A percentile compares a stretch with the other conserved stretches of the same genome.
Evolutionary conservation across 92 coral and sea anemone genomes (phyloP).

Genomic region (Phenganax stokvisi): DNA sequence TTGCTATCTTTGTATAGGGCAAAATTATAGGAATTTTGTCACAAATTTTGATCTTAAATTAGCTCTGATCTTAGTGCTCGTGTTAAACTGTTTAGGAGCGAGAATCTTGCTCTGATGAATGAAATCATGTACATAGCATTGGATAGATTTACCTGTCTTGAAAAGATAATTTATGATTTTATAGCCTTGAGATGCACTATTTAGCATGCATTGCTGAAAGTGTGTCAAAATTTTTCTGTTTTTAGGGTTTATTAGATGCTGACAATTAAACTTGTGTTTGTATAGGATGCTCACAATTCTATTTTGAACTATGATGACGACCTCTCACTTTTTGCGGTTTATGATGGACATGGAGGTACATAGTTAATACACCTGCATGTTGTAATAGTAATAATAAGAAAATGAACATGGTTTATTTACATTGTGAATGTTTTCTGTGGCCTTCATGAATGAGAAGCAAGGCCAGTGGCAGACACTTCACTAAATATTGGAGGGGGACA

Average conservation of each 20-base stretch:
- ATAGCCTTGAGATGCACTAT: too few relatives aligned
- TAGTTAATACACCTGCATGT: not conserved
- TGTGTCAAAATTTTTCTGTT: not conserved
- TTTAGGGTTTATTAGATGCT: not conserved
- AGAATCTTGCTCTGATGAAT: too few relatives aligned
- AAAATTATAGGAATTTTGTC: too few relatives aligned
- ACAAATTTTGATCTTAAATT: too few relatives aligned
- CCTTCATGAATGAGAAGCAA: not conserved
- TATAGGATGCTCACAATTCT: slow-evolving; percentile 93
- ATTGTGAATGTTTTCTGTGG: not conserved
- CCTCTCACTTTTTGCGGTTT: slow-evolving; percentile 82
- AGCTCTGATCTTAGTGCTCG: too few relatives aligned
- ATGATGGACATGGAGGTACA: slow-evolving; percentile 98
- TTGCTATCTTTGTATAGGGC: too few relatives aligned
- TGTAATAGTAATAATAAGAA: not conserved
- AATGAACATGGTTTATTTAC: not conserved
- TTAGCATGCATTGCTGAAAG: not conserved
- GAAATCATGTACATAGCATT: too few relatives aligned
- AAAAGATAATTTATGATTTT: too few relatives aligned
- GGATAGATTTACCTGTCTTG: too few relatives aligned
- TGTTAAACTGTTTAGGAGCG: too few relatives aligned
- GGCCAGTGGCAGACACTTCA: too few relatives aligned
- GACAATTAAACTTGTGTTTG: not conserved
- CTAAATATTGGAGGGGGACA: too few relatives aligned
- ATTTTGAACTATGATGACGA: slow-evolving; percentile 71